phyloP scores from a whole-genome alignment of 1,140 invertebrate species.

The Habropoda laboriosa region DNA sequence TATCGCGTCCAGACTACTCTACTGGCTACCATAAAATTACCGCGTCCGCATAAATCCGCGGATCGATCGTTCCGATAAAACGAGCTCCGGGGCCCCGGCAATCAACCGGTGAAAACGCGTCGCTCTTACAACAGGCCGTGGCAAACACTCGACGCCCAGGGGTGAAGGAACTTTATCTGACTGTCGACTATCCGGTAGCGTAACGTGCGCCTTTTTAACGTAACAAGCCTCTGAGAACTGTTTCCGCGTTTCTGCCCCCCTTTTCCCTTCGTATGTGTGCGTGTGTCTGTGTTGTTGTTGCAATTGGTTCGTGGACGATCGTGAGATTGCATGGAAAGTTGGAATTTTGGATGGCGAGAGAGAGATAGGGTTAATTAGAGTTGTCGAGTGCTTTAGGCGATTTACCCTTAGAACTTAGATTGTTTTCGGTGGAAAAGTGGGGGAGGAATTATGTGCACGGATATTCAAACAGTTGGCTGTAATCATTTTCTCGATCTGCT shows the following conservation, averaged over 20 bases:
- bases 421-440: no score
- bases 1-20: constrained; percentile 5
- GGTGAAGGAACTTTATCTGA: constrained; percentile 57
- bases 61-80: constrained; percentile 52
- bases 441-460: no score
- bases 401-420: no score
- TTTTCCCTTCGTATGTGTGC: no score
- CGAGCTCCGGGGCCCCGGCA: background rate
- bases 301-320: background rate
- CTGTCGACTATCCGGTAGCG: constrained; percentile 49
- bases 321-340: no score
- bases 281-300: no score
- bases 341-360: no score
- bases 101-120: constrained; percentile 54
- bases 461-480: no score
- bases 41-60: constrained; percentile 47
- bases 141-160: constrained; percentile 1
- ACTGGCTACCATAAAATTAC: constrained; percentile 37
- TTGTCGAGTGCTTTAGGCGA: no score
- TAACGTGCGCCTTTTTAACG: constrained; percentile 28
- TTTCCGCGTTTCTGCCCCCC: constrained; percentile 50
- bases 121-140: constrained; percentile 30
- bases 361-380: no score
- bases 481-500: no score
- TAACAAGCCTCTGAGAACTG: constrained; percentile 21